Evolutionary conservation across 1,140 invertebrate species (phyloP), one percentile per base, ranked within the genome.

Genomic region (Drosophila ironensis): DNA sequence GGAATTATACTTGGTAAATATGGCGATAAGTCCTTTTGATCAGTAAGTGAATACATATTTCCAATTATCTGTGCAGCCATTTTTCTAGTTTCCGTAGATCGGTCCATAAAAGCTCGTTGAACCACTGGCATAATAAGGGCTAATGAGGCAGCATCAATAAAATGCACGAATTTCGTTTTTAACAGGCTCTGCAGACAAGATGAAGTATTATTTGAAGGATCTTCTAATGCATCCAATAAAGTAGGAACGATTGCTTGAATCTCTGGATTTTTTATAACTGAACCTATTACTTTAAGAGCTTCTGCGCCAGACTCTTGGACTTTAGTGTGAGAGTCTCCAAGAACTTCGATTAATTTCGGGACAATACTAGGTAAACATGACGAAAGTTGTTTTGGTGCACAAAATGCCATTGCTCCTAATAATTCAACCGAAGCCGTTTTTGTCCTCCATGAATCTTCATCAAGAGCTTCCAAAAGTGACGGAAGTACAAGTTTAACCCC

Each of bases 51-150:
- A 91, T 99, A 99, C 97, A 99, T 99, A 90, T 99, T 99, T 35
- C 98, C 98, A 76, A 99, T 99, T 87, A 99, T 99, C 91, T 97
- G 96, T n/a, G 98, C 97, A 16, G 98, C 97, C 97, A 99, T 99
- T 92, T 99, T 98, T 78, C 98, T 93, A 0, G 97, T 99, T 91
- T 99, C 98, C 0, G 98, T 99, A 4, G 97, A 97, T 45, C 98
- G 92, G 91, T 99, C 98, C 91, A 98, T 95, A 90, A 99, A 99
- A 4, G 98, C 98, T 71, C 98, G 91, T 90, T 99, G 96, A 12
- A 99, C 97, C 0, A 99, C 98, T 1, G 98, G 98, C 98, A 99
- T 99, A 66, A 99, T 99, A 9, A 99, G 92, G 54, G 99, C 98
- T 3, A 99, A 92, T 0, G 98, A 99, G 1, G 98, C 98, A 3